Conservation (phyloP, 2,888 invertebrate species). For the Leptura quadrifasciata region DNA sequence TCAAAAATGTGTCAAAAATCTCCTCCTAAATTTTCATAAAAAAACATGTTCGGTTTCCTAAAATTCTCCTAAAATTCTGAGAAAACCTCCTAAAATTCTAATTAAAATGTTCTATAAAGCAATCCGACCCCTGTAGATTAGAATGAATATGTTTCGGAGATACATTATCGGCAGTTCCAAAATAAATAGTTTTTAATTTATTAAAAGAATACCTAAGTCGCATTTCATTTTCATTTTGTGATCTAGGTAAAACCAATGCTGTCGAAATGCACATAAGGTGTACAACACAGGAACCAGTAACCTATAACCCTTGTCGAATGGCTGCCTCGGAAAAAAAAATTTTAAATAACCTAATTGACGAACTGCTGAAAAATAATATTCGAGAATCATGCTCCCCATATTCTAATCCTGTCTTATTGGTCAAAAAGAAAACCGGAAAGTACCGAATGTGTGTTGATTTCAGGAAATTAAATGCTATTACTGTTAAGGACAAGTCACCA, state of each 20-base stretch:
- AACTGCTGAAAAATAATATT: slow-evolving; percentile 47
- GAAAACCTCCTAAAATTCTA: no score
- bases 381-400: slow-evolving; percentile 48
- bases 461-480: slow-evolving; percentile 43
- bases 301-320: slow-evolving; percentile 47
- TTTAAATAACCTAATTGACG: slow-evolving; percentile 46
- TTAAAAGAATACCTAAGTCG: slow-evolving; percentile 7
- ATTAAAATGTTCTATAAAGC: no score
- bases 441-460: slow-evolving; percentile 52
- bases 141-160: neutral
- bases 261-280: slow-evolving; percentile 35
- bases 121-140: no score
- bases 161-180: neutral
- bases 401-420: slow-evolving; percentile 49
- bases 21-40: no score
- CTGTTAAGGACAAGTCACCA: slow-evolving; percentile 45
- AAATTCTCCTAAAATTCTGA: no score
- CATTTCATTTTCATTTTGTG: slow-evolving; percentile 17
- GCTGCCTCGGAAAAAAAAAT: slow-evolving; percentile 42
- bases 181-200: neutral
- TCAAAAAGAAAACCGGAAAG: slow-evolving; percentile 47
- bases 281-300: slow-evolving; percentile 29
- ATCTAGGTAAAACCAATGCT: slow-evolving; percentile 27
- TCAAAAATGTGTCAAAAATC: no score
- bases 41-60: no score